Evolutionary conservation across 1,140 invertebrate genomes (phyloP), one percentile per base, ranked within the genome.

Genomic region (Trichomalopsis sarcophagae): DNA sequence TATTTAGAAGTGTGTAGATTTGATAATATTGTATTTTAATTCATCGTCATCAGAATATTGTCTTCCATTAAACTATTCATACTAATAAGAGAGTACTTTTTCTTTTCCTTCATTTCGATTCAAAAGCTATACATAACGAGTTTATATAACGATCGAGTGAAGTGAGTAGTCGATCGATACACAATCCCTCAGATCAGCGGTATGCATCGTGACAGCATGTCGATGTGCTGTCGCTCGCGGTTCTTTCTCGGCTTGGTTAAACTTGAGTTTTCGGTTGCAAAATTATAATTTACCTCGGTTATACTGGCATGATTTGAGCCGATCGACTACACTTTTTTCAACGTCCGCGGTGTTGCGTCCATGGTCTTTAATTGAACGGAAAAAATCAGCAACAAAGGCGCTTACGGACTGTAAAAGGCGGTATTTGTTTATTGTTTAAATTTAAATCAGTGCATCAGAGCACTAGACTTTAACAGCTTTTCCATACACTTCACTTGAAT

Each of bases 351-450:
- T 47, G 17, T 66, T 90, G 88, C 44, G 44, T 90, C 79, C 87
- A 86, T 90, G 90, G 90, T 91, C 87, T 87, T 86, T 80, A 88
- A 89, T 87, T 89, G 87, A 89, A 87, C 88, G 89, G 87, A 62
- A 62, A 62, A 21, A 62, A 21, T n/a, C 21, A 5, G 21, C 55
- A n/a, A 62, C 55, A 62, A 5, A 62, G 7, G 21, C 55, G 7
- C 55, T 5, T 62, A 62, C 55, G 55, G 55, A 44, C 40, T 62
- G 2, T 7, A 62, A 62, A 62, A n/a, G 50, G 17, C 55, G 21
- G 17, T 21, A 21, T 7, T 21, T 17, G 21, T n/a, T 62, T 21
- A 6, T 2, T 17, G 17, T 14, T 62, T 3, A 62, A 62, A 62
- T 21, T 62, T n/a, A 62, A 62, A 62, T 21, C 21, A 62, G 50